phyloP scores from a whole-genome alignment of 1,140 invertebrate genomes.

The Hirudo medicinalis region DNA sequence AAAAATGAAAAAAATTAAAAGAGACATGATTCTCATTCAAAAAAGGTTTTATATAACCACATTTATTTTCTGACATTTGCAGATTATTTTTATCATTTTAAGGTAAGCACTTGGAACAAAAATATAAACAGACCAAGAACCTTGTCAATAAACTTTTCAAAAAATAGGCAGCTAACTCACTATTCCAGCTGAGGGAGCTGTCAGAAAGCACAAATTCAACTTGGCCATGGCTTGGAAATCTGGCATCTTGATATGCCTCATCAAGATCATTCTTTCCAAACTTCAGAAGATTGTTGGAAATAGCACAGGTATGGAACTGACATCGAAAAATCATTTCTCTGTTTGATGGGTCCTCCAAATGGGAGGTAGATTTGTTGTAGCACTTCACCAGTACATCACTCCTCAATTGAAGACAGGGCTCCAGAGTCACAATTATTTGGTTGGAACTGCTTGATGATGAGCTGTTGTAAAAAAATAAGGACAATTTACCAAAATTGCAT shows the following conservation, averaged over 20 bases:
- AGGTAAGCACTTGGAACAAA: too few species aligned
- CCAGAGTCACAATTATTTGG: slow-evolving; percentile 42
- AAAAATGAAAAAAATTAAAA: too few species aligned
- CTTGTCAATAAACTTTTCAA: too few species aligned
- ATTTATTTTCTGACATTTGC: too few species aligned
- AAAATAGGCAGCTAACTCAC: background rate
- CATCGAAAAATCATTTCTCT: slow-evolving; percentile 59
- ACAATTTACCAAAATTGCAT: too few species aligned
- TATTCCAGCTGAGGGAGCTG: slow-evolving; percentile 28
- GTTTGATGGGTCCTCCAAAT: slow-evolving; percentile 26
- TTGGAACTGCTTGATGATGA: slow-evolving; percentile 40
- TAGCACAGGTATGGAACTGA: slow-evolving; percentile 83
- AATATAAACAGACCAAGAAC: too few species aligned
- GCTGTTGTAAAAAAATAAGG: slow-evolving; percentile 29
- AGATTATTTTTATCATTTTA: too few species aligned
- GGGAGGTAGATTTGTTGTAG: slow-evolving; percentile 52
- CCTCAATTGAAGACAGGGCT: slow-evolving; percentile 59
- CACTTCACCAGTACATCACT: slow-evolving; percentile 80
- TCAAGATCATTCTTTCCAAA: slow-evolving; percentile 75
- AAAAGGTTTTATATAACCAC: too few species aligned
- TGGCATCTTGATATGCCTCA: slow-evolving; percentile 58
- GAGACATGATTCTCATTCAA: too few species aligned
- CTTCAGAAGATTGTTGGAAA: slow-evolving; percentile 63
- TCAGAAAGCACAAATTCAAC: slow-evolving; percentile 67
- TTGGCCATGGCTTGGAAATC: slow-evolving; percentile 53